phyloP scores from a whole-genome alignment of 92 coral and sea anemone genomes.

The Diadumene lineata region DNA sequence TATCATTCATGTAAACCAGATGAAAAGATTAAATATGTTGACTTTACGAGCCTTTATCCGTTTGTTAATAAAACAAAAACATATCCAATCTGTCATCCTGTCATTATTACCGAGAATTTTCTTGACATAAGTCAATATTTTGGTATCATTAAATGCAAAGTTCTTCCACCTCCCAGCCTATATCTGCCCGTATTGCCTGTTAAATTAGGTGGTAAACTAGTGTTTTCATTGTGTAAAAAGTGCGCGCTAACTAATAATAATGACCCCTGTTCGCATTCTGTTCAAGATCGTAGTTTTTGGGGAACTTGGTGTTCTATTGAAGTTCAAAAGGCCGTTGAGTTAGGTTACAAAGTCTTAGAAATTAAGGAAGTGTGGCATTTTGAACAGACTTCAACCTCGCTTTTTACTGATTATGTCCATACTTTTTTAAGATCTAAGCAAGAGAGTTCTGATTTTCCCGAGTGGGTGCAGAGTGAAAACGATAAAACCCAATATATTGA shows the following conservation, averaged over 20 bases:
- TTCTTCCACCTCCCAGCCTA: too few relatives aligned
- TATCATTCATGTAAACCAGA: constrained; percentile 11
- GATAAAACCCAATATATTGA: constrained; percentile 4
- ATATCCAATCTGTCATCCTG: constrained; percentile 41
- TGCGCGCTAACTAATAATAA: constrained; percentile 5
- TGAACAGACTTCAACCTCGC: constrained; percentile 9
- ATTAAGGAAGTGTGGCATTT: constrained; percentile 44
- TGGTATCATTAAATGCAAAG: constrained; percentile 33
- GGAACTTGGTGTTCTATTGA: constrained; percentile 35
- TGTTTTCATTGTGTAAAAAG: constrained; percentile 33
- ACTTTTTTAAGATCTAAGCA: constrained; percentile 42
- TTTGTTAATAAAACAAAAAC: constrained; percentile 21
- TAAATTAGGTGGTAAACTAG: constrained; percentile 11
- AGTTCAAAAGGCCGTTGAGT: constrained; percentile 11
- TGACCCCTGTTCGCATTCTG: neutral
- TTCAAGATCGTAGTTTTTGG: neutral
- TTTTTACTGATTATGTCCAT: constrained; percentile 42
- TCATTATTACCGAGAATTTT: constrained; percentile 24
- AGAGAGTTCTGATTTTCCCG: constrained; percentile 28
- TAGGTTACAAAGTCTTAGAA: constrained; percentile 34
- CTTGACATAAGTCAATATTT: constrained; percentile 15
- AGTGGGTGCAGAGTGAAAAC: neutral
- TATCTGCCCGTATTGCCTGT: constrained; percentile 23
- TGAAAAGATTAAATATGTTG: constrained; percentile 33
- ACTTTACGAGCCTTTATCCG: too few relatives aligned